Evolutionary conservation across 2,113 vertebrate species (phyloP), one percentile per base, ranked within the genome.

Genomic region (Microcebus griseorufus): DNA sequence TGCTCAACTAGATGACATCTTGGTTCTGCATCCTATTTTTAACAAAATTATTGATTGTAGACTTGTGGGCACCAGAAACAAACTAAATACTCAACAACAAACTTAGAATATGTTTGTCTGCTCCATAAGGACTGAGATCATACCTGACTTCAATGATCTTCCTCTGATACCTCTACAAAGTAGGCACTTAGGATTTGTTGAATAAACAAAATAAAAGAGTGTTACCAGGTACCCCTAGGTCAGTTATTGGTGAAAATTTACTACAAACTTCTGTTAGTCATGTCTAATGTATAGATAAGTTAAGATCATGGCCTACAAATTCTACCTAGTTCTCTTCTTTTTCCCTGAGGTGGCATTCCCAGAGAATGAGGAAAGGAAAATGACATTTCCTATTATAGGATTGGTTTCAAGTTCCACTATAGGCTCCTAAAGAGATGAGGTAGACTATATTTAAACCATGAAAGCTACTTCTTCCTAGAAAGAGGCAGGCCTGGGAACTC

Each of bases 11-110:
- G 79, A 62, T 97, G 96, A 86, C 83, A 96, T 92, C 14, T 89
- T 82, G 51, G 65, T 83, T 72, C 64, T 98, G 3, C 34, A 37
- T 97, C 96, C 94, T 97, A 86, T 85, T 98, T 97, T 96, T 92
- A 97, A 97, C 92, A 60, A 55, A 89, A 88, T 23, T 60, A 62
- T 48, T 51, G 70, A 88, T 55, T 53, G 20, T 42, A 37, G 88
- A 88, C 64, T 80, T 42, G 45, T 1, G 80, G 76, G 48, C 65
- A 92, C 86, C 86, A 78, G 65, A 51, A 51, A 80, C 75, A 93
- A 67, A 32, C 58, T 84, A 67, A 60, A 73, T 34, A 53, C 69
- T 48, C 42, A 73, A 93, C n/a, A 62, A n/a, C 62, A 88, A 87
- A 65, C 22, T 88, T 72, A 88, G 51, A 60, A 48, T 78, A 45